phyloP scores from a whole-genome alignment of 2,113 vertebrate species.

The Dolichotis patagonum region DNA sequence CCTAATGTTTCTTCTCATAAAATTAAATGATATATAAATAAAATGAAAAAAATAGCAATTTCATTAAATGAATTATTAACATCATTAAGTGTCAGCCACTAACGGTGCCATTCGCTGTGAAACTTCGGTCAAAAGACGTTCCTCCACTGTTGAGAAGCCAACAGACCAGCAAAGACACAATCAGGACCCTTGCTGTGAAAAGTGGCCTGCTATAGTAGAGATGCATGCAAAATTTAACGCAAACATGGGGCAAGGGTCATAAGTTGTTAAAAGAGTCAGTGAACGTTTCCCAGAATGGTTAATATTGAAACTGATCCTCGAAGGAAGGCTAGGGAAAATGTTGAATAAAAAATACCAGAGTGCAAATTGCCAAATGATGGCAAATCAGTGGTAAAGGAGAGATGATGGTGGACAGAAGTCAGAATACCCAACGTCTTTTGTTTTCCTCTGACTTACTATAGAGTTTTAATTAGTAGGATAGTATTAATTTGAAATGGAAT shows the following conservation, averaged over 20 bases:
- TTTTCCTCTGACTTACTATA: neutral
- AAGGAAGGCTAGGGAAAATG: neutral
- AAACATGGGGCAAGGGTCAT: neutral
- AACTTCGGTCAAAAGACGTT: neutral
- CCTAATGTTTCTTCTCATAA: neutral
- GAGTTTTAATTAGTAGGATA: neutral
- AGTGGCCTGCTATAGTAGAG: neutral
- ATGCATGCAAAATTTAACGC: neutral
- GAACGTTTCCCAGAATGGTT: neutral
- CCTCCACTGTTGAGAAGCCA: neutral
- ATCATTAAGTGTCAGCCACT: neutral
- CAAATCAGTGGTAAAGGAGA: neutral
- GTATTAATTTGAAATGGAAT: neutral
- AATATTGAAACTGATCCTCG: neutral
- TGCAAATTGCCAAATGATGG: fast-evolving
- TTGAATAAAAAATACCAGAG: neutral
- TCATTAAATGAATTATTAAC: neutral
- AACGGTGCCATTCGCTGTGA: neutral
- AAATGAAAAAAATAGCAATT: neutral
- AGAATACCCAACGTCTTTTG: neutral
- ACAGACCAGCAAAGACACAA: neutral
- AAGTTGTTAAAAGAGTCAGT: neutral
- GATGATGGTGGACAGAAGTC: neutral
- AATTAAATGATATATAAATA: neutral
- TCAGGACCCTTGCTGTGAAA: neutral